Base-by-base conservation (phyloP, 2,888 invertebrate species). In the Odontocolon sp. region DNA sequence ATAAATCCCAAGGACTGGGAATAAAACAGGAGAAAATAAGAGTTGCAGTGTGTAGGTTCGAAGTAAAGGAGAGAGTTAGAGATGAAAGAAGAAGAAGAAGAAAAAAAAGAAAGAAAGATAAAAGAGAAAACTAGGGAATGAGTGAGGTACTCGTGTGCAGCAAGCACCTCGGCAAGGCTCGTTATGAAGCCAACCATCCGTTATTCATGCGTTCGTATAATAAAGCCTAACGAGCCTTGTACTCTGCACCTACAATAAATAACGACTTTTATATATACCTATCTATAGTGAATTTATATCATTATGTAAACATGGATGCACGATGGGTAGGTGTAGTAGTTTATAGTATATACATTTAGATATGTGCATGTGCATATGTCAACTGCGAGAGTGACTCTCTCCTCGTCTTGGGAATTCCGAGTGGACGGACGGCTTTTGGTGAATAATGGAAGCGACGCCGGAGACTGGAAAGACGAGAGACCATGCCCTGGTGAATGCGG, bases 211-310 rank as follows among this genome's bases (percentile, higher is more conserved):
- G 70, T 78, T 73, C 67, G 68, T 68, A n/a, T n/a, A 70, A 80
- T 80, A 76, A 78, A 76, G 76, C 56, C 78, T 77, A 78, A 80
- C 78, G 76, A 78, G 77, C 68, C 64, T 66, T 64, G 69, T 56
- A 50, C 52, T 47, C 47, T 61, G 61, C 16, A 47, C 56, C 40
- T 67, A 68, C 63, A 50, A 74, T 75, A 75, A 80, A 78, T 78
- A 76, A 72, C 45, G 59, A 63, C 61, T 59, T 45, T 38, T 36
- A 45, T 36, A 57, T 54, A 45, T 40, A 36, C 31, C 47, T 56
- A 56, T 40, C 14, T 28, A 14, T n/a, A 47, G 16, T 9, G 56
- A 63, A 63, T 68, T 54, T 54, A 26, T 61, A 52, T 71, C 59
- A 70, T 42, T 21, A 56, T 11, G 45, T 21, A 6, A 3, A 11